Evolutionary conservation across 2,888 invertebrate genomes (phyloP).

Genomic region (Stenoptilia bipunctidactyla): DNA sequence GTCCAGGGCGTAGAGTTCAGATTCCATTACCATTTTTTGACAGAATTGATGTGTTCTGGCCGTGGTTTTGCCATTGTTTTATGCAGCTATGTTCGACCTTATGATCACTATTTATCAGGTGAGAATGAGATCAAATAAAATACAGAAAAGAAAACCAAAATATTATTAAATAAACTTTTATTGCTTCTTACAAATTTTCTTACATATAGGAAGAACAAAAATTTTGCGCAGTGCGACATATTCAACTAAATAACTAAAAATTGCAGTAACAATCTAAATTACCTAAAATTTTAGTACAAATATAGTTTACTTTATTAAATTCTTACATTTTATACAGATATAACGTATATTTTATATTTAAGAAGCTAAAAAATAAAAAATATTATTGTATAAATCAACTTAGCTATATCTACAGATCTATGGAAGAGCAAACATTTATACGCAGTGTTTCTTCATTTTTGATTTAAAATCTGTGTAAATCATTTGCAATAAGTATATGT

Average conservation of each 20-base stretch:
- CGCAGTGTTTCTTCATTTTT: background rate
- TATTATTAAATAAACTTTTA: constrained; percentile 57
- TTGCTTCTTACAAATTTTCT: constrained; percentile 65
- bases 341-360: constrained; percentile 25
- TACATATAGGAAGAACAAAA: constrained; percentile 60
- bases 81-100: too few relatives aligned
- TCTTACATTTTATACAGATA: constrained; percentile 37
- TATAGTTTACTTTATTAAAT: background rate
- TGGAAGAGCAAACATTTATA: constrained; percentile 42
- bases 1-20: too few relatives aligned
- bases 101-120: too few relatives aligned
- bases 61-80: too few relatives aligned
- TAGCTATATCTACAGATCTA: constrained; percentile 59
- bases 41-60: too few relatives aligned
- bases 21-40: too few relatives aligned
- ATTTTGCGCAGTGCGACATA: constrained; percentile 51
- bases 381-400: constrained; percentile 33
- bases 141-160: too few relatives aligned
- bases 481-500: too few relatives aligned
- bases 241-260: constrained; percentile 34
- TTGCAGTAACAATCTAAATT: constrained; percentile 44
- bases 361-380: constrained; percentile 26
- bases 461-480: too few relatives aligned
- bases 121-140: too few relatives aligned
- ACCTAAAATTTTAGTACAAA: constrained; percentile 36